Percentiles rank a stretch among this genome's conserved stretches.
Evolutionary conservation across 2,113 vertebrate genomes (phyloP).

Genomic region (Otis tarda): DNA sequence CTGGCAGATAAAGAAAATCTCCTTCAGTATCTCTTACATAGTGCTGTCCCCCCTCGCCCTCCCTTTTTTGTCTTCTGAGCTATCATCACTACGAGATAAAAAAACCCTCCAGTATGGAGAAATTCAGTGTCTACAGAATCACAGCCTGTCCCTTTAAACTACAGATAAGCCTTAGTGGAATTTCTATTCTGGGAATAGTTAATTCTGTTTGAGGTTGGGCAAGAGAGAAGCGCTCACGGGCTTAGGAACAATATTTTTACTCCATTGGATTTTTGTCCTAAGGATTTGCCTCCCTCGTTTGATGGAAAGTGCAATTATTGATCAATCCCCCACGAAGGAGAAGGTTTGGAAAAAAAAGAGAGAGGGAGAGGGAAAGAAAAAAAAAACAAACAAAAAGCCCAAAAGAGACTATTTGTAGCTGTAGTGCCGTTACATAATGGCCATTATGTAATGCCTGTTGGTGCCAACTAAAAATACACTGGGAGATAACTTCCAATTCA

Average conservation of each 20-base stretch:
- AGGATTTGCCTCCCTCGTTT: conserved; percentile 41
- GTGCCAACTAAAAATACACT: conserved; percentile 71
- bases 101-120: neutral
- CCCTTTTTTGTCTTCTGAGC: conserved; percentile 7
- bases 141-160: conserved; percentile 58
- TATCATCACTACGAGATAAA: neutral
- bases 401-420: conserved; percentile 21
- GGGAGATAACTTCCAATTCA: conserved; percentile 57
- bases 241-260: conserved; percentile 49
- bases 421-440: conserved; percentile 60
- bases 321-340: neutral
- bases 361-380: neutral
- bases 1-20: neutral
- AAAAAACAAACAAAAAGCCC: neutral
- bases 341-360: neutral
- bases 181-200: conserved; percentile 67
- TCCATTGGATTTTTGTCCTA: conserved; percentile 28
- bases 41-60: neutral
- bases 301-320: conserved; percentile 19
- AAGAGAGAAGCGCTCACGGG: neutral
- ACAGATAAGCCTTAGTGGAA: conserved; percentile 55
- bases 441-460: conserved; percentile 64
- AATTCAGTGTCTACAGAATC: conserved; percentile 8
- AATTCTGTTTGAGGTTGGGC: conserved; percentile 68
- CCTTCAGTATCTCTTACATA: neutral